A percentile compares a stretch with the other conserved stretches of the same genome.
Evolutionary conservation across 1,140 invertebrate genomes (phyloP).

Genomic region (Drosophila melanica): DNA sequence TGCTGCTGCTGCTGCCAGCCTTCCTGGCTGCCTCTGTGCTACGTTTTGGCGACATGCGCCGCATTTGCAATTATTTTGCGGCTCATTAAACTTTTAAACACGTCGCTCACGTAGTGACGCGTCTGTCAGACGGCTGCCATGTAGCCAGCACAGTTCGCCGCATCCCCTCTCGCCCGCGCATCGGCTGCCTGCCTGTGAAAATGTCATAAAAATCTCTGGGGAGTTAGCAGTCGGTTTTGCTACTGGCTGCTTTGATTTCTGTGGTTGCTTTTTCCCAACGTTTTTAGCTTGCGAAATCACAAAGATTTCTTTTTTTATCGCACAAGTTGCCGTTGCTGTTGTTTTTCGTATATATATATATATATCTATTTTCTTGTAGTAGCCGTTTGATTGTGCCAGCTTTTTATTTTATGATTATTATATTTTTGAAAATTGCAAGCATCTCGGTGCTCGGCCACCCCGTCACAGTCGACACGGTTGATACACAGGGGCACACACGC

Average conservation of each 20-base stretch:
- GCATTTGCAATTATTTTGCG: conserved; percentile 83
- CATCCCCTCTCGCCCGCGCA: conserved; percentile 24
- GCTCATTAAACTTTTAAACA: conserved; percentile 84
- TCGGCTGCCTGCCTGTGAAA: conserved; percentile 65
- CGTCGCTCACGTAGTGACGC: conserved; percentile 83
- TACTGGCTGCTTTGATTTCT: conserved; percentile 71
- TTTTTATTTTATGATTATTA: conserved; percentile 81
- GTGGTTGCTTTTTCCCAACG: conserved; percentile 71
- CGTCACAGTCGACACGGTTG: conserved; percentile 22
- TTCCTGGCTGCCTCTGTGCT: conserved; percentile 62
- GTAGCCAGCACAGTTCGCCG: conserved; percentile 54
- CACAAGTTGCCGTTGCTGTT: conserved; percentile 43
- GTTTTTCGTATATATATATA: conserved; percentile 33
- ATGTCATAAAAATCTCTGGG: conserved; percentile 82
- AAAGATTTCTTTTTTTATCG: conserved; percentile 80
- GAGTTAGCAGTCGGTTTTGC: conserved; percentile 62
- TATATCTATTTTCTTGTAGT: conserved; percentile 18
- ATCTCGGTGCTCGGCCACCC: conserved; percentile 37
- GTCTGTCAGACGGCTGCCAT: conserved; percentile 79
- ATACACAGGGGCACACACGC: conserved; percentile 16
- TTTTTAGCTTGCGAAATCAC: conserved; percentile 73
- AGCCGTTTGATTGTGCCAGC: conserved; percentile 55
- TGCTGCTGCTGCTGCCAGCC: conserved; percentile 7
- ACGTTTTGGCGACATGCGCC: conserved; percentile 77
- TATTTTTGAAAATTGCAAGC: conserved; percentile 71